These are phyloP conservation scores for Lycia hirtaria DNA, from an alignment of 2,888 invertebrate species.

Conservation along the genomic window DNA sequence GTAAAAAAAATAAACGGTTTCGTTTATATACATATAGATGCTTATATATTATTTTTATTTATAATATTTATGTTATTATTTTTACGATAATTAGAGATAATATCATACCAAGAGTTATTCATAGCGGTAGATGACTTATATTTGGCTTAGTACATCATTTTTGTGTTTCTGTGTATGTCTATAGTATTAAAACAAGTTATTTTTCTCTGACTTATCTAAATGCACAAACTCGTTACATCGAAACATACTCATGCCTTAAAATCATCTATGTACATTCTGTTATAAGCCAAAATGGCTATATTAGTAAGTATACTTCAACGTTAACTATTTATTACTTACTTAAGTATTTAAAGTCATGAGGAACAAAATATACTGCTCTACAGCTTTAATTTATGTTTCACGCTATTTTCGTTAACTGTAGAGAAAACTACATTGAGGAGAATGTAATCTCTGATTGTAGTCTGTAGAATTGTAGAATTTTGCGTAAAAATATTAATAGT, in stretches of 20 bases:
- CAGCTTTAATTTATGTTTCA: not conserved
- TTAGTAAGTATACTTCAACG: constrained; percentile 21
- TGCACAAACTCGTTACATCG: constrained; percentile 39
- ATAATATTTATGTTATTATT: no score
- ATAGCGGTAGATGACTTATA: no score
- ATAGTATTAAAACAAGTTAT: not conserved
- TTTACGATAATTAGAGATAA: no score
- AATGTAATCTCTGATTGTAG: constrained; percentile 47
- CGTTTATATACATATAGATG: no score
- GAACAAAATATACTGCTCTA: constrained; percentile 2
- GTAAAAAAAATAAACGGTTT: no score
- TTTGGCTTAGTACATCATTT: no score
- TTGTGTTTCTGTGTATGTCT: not conserved
- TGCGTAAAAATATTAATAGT: constrained; percentile 32
- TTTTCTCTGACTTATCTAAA: not conserved
- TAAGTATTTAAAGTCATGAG: constrained; percentile 1
- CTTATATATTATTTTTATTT: no score
- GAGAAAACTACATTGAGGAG: constrained; percentile 35
- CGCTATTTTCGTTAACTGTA: not conserved
- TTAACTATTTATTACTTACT: constrained; percentile 22
- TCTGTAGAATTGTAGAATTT: constrained; percentile 44
- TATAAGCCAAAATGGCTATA: constrained; percentile 24
- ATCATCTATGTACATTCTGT: constrained; percentile 32
- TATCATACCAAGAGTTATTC: no score
- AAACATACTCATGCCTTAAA: constrained; percentile 43